phyloP scores from a whole-genome alignment of 2,797 vertebrate genomes.

The Numenius phaeopus region DNA sequence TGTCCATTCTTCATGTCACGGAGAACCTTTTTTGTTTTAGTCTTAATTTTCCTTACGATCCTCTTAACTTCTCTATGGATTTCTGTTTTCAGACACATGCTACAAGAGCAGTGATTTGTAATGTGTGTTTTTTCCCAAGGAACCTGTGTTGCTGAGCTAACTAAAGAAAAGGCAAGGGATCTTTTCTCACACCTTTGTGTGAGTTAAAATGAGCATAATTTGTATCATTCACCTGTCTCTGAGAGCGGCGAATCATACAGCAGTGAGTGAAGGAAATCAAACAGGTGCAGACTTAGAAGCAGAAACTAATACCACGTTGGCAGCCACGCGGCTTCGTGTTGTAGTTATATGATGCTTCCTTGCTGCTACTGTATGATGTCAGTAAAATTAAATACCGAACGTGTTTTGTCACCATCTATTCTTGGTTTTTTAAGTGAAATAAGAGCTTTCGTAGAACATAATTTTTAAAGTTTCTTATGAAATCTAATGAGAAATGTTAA shows the following conservation, averaged over 20 bases:
- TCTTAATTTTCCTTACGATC: conserved; percentile 43
- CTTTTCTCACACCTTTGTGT: conserved; percentile 4
- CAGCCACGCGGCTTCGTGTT: conserved; percentile 18
- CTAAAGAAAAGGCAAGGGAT: background rate
- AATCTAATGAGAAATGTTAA: background rate
- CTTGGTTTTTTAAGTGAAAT: background rate
- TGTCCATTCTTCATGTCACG: background rate
- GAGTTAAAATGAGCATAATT: background rate
- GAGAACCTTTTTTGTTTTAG: background rate
- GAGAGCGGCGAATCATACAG: background rate
- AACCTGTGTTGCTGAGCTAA: background rate
- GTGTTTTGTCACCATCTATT: conserved; percentile 53
- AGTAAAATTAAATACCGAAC: conserved; percentile 56
- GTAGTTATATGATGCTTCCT: conserved; percentile 56
- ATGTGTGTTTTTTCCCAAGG: conserved; percentile 1
- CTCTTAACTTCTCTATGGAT: conserved; percentile 33
- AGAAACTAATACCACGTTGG: conserved; percentile 57
- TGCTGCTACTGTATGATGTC: conserved; percentile 54
- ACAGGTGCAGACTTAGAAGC: conserved; percentile 62
- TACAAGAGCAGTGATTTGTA: background rate
- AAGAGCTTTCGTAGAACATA: background rate
- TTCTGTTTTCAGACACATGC: conserved; percentile 47
- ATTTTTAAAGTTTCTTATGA: background rate
- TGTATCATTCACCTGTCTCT: conserved; percentile 12
- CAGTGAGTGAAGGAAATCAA: conserved; percentile 36